A percentile compares a stretch with the other conserved stretches of the same genome.
phyloP scores from a whole-genome alignment of 2,113 vertebrate species.

The Antennarius striatus region DNA sequence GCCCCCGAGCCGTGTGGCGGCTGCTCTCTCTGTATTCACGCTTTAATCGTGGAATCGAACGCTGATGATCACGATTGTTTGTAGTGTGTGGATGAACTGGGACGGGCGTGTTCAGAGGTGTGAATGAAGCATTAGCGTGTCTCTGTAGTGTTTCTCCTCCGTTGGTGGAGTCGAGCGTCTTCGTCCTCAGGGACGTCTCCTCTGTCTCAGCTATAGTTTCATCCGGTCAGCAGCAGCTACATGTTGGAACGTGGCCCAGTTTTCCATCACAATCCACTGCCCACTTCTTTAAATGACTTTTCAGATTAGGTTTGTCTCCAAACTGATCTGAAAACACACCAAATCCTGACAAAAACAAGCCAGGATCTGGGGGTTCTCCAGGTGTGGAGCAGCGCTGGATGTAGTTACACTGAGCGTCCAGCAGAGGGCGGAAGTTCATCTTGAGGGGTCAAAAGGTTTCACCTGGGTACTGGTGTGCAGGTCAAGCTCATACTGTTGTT shows the following conservation, averaged over 20 bases:
- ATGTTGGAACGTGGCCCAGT: constrained; percentile 5
- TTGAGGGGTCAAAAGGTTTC: constrained; percentile 26
- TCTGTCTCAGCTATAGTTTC: constrained; percentile 30
- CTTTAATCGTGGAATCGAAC: background rate
- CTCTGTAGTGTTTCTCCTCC: background rate
- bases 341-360: too few relatives aligned
- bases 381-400: background rate
- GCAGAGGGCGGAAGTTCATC: constrained; percentile 5
- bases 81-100: constrained; percentile 14
- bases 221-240: constrained; percentile 63
- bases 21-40: background rate
- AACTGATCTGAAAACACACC: too few relatives aligned
- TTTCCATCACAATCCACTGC: constrained; percentile 60
- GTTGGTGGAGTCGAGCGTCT: constrained; percentile 3
- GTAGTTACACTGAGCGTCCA: constrained; percentile 20
- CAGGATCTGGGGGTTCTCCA: too few relatives aligned
- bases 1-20: background rate
- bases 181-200: background rate
- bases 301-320: constrained; percentile 58
- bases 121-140: background rate
- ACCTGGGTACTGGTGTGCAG: background rate
- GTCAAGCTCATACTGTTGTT: too few relatives aligned
- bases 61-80: constrained; percentile 1
- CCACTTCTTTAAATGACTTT: constrained; percentile 73
- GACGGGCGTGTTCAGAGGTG: constrained; percentile 13